Evolutionary conservation across 2,888 invertebrate genomes (phyloP).

Genomic region (Homarus gammarus): DNA sequence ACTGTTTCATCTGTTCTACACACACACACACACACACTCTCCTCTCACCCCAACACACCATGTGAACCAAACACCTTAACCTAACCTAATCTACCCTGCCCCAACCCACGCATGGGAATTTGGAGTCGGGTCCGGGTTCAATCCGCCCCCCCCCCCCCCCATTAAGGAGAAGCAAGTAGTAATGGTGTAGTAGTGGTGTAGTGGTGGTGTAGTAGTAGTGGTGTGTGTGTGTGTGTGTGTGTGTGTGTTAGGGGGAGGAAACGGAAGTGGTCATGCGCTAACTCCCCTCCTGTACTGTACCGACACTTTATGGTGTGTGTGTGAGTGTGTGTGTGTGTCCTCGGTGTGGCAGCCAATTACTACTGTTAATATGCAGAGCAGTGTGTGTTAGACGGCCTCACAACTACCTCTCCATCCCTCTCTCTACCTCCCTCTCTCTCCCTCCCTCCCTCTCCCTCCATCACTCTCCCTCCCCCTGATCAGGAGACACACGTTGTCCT

Average conservation of each 20-base stretch:
- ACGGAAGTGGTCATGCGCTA: not conserved
- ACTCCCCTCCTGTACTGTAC: not conserved
- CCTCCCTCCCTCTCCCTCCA: not conserved
- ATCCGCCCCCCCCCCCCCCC: too few species aligned
- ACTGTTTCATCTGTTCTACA: too few species aligned
- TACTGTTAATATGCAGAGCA: not conserved
- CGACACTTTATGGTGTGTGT: not conserved
- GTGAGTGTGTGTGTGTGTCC: not conserved
- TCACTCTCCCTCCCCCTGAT: not conserved
- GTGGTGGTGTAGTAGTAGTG: not conserved
- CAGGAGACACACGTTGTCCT: not conserved
- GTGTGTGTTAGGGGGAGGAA: too few species aligned
- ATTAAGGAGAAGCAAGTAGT: too few species aligned
- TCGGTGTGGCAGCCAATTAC: too few species aligned
- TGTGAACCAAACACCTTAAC: too few species aligned
- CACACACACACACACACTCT: constrained; percentile 14
- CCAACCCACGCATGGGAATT: too few species aligned
- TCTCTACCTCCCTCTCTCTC: not conserved
- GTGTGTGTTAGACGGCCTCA: not conserved
- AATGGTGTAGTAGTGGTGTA: too few species aligned
- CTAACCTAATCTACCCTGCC: too few species aligned
- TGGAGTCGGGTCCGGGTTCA: too few species aligned
- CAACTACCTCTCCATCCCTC: too few species aligned
- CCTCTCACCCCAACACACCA: too few species aligned
- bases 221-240: not conserved